phyloP scores from a whole-genome alignment of 2,888 invertebrate species.

The Xestia sexstrigata region DNA sequence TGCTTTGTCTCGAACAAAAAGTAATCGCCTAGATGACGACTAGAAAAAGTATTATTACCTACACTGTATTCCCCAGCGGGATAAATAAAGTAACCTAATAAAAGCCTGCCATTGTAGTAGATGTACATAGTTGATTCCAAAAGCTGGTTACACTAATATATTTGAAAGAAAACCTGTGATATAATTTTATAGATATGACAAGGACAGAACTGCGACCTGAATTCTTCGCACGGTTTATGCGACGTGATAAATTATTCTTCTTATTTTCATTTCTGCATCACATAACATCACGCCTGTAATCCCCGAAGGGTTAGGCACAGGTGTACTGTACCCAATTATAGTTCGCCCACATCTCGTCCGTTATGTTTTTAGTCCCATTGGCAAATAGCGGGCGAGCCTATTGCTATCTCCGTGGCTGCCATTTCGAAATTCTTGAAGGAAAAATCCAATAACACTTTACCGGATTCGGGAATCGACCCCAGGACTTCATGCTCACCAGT shows the following conservation, averaged over 20 bases:
- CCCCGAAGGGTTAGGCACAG: too few species aligned
- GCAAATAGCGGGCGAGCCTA: too few species aligned
- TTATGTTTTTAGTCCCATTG: too few species aligned
- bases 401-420: too few species aligned
- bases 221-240: neutral
- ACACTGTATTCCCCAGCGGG: neutral
- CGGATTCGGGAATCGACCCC: too few species aligned
- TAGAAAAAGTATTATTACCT: constrained; percentile 15
- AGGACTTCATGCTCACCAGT: too few species aligned
- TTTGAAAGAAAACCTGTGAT: neutral
- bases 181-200: neutral
- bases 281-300: too few species aligned
- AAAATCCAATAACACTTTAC: too few species aligned
- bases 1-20: constrained; percentile 21
- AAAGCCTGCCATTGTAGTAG: neutral
- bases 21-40: constrained; percentile 18
- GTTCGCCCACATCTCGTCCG: too few species aligned
- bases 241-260: neutral
- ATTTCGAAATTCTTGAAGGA: too few species aligned
- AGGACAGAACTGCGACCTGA: neutral
- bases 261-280: too few species aligned
- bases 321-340: too few species aligned
- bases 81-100: constrained; percentile 17
- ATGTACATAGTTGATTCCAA: constrained; percentile 1
- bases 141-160: neutral